Base-by-base conservation (phyloP, 2,797 vertebrate species). In the Benthosema pterotum region DNA sequence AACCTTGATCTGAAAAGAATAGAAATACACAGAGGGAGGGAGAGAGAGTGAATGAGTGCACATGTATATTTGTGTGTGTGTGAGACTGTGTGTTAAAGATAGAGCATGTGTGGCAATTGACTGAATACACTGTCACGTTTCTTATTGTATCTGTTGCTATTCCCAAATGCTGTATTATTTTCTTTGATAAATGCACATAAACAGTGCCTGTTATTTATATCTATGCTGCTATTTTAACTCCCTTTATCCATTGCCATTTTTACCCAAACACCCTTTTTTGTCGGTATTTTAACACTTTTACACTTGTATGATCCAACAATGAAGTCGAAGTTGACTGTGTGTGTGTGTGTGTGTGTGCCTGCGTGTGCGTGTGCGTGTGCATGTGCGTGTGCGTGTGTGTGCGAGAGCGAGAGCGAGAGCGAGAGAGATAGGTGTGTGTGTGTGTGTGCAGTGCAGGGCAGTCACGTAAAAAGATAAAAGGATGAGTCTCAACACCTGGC, bases 401-500 rank as follows among this genome's bases (percentile, higher is more conserved):
- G 60, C 49, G 51, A 25, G 22, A 25, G 22, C 3, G 22, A 25
- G 22, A 25, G 22, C 3, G 22, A 25, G 22, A 22, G 19, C 2
- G 19, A 22, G 19, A 22, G 19, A 25, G 22, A 25, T 3, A 25
- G 22, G 22, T 3, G 5, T 65, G 57, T 63, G 47, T 52, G 58
- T 59, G 4, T 28, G 42, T 62, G 60, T 53, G 58, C 18, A 48
- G 64, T 45, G 61, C 46, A 18, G n/a, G 5, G 5, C 16, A 16
- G 2, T n/a, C 2, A 11, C 53, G 54, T 67, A 45, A 68, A 52
- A 69, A 77, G 69, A 16, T 42, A 76, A 67, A 66, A 78, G 80
- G 65, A 65, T 83, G 63, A 72, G 75, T 64, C 61, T 83, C 59
- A 74, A 80, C 68, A 82, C 75, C 69, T 53, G 78, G 56, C 56